Base-by-base conservation (phyloP, 2,888 invertebrate genomes). In the Rotaria macrura region DNA sequence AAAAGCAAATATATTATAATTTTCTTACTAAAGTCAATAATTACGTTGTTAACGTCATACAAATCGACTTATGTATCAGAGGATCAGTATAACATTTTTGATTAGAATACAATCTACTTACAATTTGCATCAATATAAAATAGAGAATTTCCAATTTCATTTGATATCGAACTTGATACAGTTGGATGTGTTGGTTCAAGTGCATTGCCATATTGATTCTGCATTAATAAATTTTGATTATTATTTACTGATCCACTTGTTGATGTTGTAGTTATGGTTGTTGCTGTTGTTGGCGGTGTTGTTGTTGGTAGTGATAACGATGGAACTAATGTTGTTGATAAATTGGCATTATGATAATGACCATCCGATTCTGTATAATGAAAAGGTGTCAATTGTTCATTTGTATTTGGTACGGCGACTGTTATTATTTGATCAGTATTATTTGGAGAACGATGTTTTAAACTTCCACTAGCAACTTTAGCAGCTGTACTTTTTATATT, bases 141-240 rank as follows among this genome's bases (percentile, higher is more conserved):
- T 79, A 43, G 79, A 40, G 43, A 43, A 43, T 79, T 79, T 43
- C 79, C 79, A 79, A 79, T 43, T 79, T 79, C 79, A 79, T 79
- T 79, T 40, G 79, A 43, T 43, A 7, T 10, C 1, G 79, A 43
- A 79, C n/a, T 79, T 9, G 79, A 79, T n/a, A 79, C 9, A 38
- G 43, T 9, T n/a, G 79, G n/a, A 43, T 79, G 43, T 0, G 25
- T 2, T 1, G 65, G 65, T 34, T 65, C 65, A 65, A 4, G 2
- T 65, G 20, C 20, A 65, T 5, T 7, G 25, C 29, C 38, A 20
- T 34, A 20, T 65, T 29, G 65, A 65, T 17, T 34, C 20, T 29
- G 34, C 38, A 14, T 5, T 65, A 34, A 34, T 65, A 20, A 34
- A 65, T 34, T 65, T 34, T 65, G 65, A 65, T 65, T 65, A 34